Base-by-base conservation (phyloP, 2,888 invertebrate species). In the Chrysotoxum bicinctum region DNA sequence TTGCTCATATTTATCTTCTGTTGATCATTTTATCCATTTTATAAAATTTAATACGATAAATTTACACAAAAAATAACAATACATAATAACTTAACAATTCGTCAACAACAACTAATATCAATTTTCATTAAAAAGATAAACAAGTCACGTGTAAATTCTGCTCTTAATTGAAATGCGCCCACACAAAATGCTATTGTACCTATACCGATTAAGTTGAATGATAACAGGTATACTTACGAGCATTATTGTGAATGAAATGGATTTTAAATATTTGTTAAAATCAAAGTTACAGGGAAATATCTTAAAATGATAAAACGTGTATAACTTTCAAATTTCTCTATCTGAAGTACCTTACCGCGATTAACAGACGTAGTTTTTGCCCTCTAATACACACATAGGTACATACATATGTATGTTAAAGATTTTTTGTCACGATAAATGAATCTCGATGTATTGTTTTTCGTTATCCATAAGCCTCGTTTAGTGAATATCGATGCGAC, bases 401-500 rank as follows among this genome's bases (percentile, higher is more conserved):
- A n/a, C 12, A 1, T 23, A 37, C 4, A 14, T 26, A 4, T 4
- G 4, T n/a, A n/a, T n/a, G 4, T 7, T 14, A 60, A 60, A 60
- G 62, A 45, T 45, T 45, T 19, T 30, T 4, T 26, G 40, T 23
- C 23, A 35, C 14, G 70, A 70, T 62, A 52, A 37, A 23, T 35
- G 19, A 45, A 43, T 12, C 30, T 16, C 3, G 1, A 19, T 45
- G 19, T 45, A 30, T 64, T 45, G 3, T 30, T 56, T 9, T 35
- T 64, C 9, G 6, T 21, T 26, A 8, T 30, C 66, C 52, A 35
- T 35, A 32, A 23, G 23, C 37, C 19, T n/a, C n/a, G 16, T 70
- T 35, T 23, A 58, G 32, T 64, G 68, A 69, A 43, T 30, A 40
- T 35, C 50, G 21, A 45, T 37, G 37, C 58, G 50, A 35, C 83